A percentile compares a stretch with the other conserved stretches of the same genome.
These are phyloP conservation scores for Myrmophylax atrothorax DNA, from an alignment of 2,113 vertebrate genomes.

Conservation along the genomic window DNA sequence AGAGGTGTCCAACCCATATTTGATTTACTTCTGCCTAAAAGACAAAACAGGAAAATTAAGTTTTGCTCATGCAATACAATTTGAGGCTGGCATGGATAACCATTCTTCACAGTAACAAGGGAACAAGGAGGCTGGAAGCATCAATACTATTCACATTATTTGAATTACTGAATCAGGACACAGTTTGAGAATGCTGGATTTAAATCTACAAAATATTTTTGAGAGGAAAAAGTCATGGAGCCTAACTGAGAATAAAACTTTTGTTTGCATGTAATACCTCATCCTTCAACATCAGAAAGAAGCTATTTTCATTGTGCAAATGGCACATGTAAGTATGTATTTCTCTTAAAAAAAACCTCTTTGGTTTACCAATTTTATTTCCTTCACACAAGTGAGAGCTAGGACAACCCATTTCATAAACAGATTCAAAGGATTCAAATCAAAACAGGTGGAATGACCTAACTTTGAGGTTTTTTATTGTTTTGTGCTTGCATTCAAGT, in stretches of 20 bases:
- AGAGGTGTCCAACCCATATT: slow-evolving; percentile 89
- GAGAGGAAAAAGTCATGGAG: not conserved
- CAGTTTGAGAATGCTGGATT: not conserved
- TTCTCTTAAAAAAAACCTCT: not conserved
- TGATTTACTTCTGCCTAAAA: slow-evolving; percentile 80
- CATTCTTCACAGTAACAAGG: not conserved
- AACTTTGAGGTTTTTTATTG: fast-evolving
- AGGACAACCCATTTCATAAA: not conserved
- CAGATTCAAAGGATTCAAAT: not conserved
- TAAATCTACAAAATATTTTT: not conserved
- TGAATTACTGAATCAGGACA: not conserved
- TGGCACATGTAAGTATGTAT: not conserved
- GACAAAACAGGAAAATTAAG: slow-evolving; percentile 2
- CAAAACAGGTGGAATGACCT: not conserved
- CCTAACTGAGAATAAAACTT: not conserved
- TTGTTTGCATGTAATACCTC: not conserved
- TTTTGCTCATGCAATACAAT: not conserved
- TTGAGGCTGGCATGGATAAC: not conserved
- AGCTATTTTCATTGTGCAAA: not conserved
- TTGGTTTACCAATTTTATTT: not conserved
- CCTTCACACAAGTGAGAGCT: not conserved
- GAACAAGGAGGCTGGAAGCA: not conserved
- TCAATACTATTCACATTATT: not conserved
- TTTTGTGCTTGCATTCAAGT: not conserved
- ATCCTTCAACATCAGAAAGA: not conserved